Evolutionary conservation across 2,113 vertebrate species (phyloP), one percentile per base, ranked within the genome.

Genomic region (Numida meleagris): DNA sequence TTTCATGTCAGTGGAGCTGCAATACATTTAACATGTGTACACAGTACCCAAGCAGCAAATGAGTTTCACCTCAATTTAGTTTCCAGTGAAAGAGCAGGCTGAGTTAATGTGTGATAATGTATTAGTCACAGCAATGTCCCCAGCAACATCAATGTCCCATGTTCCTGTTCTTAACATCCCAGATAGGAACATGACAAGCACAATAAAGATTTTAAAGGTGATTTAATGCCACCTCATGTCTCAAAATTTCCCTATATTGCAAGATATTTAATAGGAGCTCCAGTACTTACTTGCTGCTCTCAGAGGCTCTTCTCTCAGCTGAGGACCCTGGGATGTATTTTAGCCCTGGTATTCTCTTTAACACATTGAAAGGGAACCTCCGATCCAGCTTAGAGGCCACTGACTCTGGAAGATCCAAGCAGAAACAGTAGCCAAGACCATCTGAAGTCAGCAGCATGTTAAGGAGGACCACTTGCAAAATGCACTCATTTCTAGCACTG

Each of bases 271-370:
- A 24, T 5, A 14, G 45, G 27, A 50, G 16, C 7, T 65, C 42
- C 29, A 40, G 16, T 31, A 97, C 98, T 98, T 89, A 98, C 98
- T 73, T 96, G 82, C 91, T 89, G 77, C 78, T 97, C 46, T 97
- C 89, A 2, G 95, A 96, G 27, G 98, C 97, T 90, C 97, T 98
- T 66, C 98, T 97, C 83, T 98, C 98, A 1, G 96, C 97, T 3
- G 53, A 90, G 58, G 98, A 98, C 12, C 97, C 98, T 1, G 98
- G 98, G 76, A 99, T 40, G 9, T 98, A 99, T 59, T 93, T 97
- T 80, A 98, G 95, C 25, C 97, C 57, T 4, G 97, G 96, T 3
- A 98, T 82, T 84, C 92, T 98, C 89, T 87, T 98, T 24, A 98
- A 86, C 62, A 98, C 75, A 23, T 96, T 96, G 95, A 98, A 98